Evolutionary conservation across 2,888 invertebrate species (phyloP).

Genomic region (Spodoptera picta): DNA sequence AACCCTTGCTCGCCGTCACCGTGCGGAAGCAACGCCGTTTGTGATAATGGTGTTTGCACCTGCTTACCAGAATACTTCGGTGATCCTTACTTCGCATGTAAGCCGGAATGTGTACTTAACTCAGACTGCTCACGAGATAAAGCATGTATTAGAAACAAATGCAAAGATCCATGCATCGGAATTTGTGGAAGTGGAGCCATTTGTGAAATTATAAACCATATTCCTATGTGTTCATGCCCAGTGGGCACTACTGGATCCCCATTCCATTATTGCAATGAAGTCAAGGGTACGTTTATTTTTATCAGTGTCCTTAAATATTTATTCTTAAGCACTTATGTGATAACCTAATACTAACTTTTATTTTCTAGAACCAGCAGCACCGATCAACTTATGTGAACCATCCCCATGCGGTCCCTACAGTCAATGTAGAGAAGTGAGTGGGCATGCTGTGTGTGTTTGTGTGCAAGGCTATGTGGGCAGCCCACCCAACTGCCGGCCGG

Average conservation of each 20-base stretch:
- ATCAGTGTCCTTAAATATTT: background rate
- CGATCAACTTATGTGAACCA: slow-evolving; percentile 76
- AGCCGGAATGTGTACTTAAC: slow-evolving; percentile 94
- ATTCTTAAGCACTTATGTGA: no score
- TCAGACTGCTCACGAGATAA: slow-evolving; percentile 91
- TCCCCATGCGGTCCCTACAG: slow-evolving; percentile 92
- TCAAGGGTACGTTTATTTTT: slow-evolving; percentile 65
- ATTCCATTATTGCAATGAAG: slow-evolving; percentile 88
- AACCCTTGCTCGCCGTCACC: slow-evolving; percentile 92
- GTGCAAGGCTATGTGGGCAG: slow-evolving; percentile 90
- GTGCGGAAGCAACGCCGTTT: slow-evolving; percentile 91
- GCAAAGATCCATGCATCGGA: slow-evolving; percentile 92
- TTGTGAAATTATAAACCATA: slow-evolving; percentile 90
- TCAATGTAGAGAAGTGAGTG: slow-evolving; percentile 91
- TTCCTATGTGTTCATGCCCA: slow-evolving; percentile 91
- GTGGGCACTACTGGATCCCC: slow-evolving; percentile 90
- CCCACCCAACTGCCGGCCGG: slow-evolving; percentile 93
- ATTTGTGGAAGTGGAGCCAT: slow-evolving; percentile 90
- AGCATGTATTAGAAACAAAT: slow-evolving; percentile 93
- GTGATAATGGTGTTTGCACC: slow-evolving; percentile 90
- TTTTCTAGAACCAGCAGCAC: slow-evolving; percentile 67
- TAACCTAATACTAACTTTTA: no score
- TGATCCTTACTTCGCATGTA: slow-evolving; percentile 92
- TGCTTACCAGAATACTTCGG: slow-evolving; percentile 92
- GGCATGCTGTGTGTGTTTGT: slow-evolving; percentile 92